A percentile compares a stretch with the other conserved stretches of the same genome.
phyloP scores from a whole-genome alignment of 2,113 vertebrate genomes.

The Natator depressus region DNA sequence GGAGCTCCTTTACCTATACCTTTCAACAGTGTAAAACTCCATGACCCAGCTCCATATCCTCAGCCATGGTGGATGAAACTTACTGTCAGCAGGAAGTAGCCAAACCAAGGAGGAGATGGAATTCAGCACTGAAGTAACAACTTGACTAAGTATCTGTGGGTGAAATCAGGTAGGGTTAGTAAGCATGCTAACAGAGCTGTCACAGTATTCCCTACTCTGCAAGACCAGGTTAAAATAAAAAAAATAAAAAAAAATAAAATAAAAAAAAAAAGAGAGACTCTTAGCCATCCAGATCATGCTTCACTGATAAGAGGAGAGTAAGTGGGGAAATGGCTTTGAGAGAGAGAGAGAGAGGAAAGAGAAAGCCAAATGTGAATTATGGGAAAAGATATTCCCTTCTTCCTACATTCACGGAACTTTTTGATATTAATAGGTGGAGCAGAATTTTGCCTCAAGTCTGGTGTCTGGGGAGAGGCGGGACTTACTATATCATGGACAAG shows the following conservation, averaged over 20 bases:
- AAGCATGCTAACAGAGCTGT: neutral
- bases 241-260: neutral
- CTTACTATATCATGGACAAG: neutral
- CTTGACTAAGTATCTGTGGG: neutral
- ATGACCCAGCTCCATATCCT: neutral
- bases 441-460: neutral
- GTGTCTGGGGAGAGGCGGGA: neutral
- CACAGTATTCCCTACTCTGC: neutral
- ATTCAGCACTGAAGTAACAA: neutral
- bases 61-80: neutral
- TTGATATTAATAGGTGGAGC: neutral
- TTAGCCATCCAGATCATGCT: neutral
- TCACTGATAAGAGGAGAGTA: neutral
- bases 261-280: neutral
- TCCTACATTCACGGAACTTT: neutral
- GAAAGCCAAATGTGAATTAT: conserved; percentile 34
- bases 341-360: conserved; percentile 41
- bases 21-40: neutral
- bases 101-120: neutral
- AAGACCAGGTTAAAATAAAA: neutral
- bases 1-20: neutral
- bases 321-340: conserved; percentile 35
- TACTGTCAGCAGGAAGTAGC: neutral
- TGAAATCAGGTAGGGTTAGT: neutral
- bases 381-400: conserved; percentile 20